Evolutionary conservation across 2,113 vertebrate genomes (phyloP), one percentile per base, ranked within the genome.

Genomic region (Rhegmatorhina hoffmannsi): DNA sequence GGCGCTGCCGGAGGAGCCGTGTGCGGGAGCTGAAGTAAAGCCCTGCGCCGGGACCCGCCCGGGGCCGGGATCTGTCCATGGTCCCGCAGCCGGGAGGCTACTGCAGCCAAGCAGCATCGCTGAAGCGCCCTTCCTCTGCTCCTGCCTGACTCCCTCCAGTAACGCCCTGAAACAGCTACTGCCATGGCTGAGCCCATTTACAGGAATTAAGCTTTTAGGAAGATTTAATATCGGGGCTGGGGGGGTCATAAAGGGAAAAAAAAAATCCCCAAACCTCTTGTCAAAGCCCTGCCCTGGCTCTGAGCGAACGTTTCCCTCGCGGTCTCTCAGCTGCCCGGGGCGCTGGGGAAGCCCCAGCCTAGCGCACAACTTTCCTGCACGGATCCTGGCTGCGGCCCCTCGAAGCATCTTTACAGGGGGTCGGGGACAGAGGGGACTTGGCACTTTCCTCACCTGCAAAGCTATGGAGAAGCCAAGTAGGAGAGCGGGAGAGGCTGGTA

Each of bases 91-190:
- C 9, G 36, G 31, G 23, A 21, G 2, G 11, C 36, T 33, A 1
- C 8, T 13, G 13, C 47, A 1, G 62, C 47, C n/a, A 5, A 5
- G 5, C 7, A 24, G 49, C n/a, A 5, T 18, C 7, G 9, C 69
- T 2, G 9, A 10, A 17, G 5, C 7, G 16, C 44, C 34, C 7
- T 7, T 0, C 16, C 6, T 11, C 4, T 18, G 31, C 11, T 9
- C 29, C 44, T 10, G 13, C 31, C 36, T 7, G 5, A 19, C 38
- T 25, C 47, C 13, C 28, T 20, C 23, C 55, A 0, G 17, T 14
- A 31, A 40, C 40, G 20, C 68, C 76, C 75, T 4, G 66, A 81
- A 17, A 25, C 70, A 68, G 82, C 87, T 74, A 75, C 79, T 38
- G 49, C 33, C 72, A 0, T 36, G 17, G 63, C 85, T 49, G 29